Evolutionary conservation across 37 sponge, comb jelly and placozoan genomes (phyloP), one percentile per base, ranked within the genome.

Genomic region (Agelas oroides): DNA sequence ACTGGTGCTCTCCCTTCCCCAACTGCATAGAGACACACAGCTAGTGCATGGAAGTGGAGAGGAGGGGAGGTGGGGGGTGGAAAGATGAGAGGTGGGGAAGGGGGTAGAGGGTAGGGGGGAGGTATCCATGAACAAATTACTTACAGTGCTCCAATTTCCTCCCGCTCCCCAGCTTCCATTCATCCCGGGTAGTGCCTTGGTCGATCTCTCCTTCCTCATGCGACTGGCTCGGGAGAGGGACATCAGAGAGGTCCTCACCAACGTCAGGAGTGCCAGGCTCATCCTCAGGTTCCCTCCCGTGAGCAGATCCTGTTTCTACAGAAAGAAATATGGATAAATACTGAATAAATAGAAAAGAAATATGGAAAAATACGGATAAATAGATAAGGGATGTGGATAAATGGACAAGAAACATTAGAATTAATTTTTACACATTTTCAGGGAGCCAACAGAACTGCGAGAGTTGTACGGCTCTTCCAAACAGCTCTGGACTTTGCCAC

Each of bases 401-500:
- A n/a, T n/a, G n/a, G n/a, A n/a, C n/a, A n/a, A n/a, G n/a, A n/a
- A n/a, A n/a, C n/a, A n/a, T n/a, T n/a, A n/a, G n/a, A n/a, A n/a
- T n/a, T n/a, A n/a, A n/a, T 46, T 67, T 15, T 24, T 31, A 6
- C 16, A 72, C 23, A 15, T 21, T 1, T 17, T 16, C 41, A 61
- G 63, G 72, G 38, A 11, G 20, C 46, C 34, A 40, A 21, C 19
- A 56, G 19, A 14, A 25, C 20, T 33, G 36, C 36, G 25, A 37
- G 18, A 27, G 32, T 24, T 36, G 56, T 84, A 12, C 36, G 57
- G 5, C 69, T 90, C 18, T 52, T 68, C 46, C 25, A 27, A 1
- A 61, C 61, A 18, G 37, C 74, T 53, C 76, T 90, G 5, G 55
- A 75, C 75, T 87, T 77, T 80, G 88, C 81, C 41, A 73, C 64